These are phyloP conservation scores for Ceuthmochares aereus DNA, from an alignment of 2,113 vertebrate species.

Conservation along the genomic window DNA sequence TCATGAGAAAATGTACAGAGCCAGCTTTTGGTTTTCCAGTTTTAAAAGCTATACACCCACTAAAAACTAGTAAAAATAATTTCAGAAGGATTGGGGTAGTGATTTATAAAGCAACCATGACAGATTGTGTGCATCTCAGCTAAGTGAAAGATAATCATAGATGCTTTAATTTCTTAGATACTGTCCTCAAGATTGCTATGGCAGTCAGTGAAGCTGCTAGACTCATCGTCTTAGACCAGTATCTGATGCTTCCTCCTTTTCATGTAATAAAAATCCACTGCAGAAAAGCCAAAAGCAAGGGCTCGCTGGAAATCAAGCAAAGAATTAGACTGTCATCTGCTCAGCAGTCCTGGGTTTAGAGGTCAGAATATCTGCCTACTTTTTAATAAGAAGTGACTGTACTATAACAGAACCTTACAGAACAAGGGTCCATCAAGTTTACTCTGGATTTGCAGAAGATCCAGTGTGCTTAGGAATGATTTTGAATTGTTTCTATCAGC, in stretches of 20 bases:
- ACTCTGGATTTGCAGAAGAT: background rate
- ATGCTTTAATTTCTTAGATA: background rate
- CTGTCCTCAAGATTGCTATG: background rate
- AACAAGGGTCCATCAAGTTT: background rate
- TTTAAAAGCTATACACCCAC: slow-evolving; percentile 1
- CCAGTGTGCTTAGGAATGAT: background rate
- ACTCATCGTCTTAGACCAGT: background rate
- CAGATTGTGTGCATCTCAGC: background rate
- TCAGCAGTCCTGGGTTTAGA: background rate
- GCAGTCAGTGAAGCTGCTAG: background rate
- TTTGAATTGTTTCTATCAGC: background rate
- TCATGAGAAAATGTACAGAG: slow-evolving; percentile 34
- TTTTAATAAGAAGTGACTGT: background rate
- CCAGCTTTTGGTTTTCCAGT: background rate
- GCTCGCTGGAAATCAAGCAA: background rate
- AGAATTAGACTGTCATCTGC: slow-evolving; percentile 9
- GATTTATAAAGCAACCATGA: background rate
- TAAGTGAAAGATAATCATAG: background rate
- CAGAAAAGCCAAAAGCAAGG: background rate
- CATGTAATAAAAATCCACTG: background rate
- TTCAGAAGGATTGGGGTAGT: background rate
- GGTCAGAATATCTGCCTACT: background rate
- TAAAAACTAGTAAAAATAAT: background rate
- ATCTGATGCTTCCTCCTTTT: background rate
- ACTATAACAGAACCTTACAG: background rate